Evolutionary conservation across 2,113 vertebrate species (phyloP), one percentile per base, ranked within the genome.

Genomic region (Cheilinus undulatus): DNA sequence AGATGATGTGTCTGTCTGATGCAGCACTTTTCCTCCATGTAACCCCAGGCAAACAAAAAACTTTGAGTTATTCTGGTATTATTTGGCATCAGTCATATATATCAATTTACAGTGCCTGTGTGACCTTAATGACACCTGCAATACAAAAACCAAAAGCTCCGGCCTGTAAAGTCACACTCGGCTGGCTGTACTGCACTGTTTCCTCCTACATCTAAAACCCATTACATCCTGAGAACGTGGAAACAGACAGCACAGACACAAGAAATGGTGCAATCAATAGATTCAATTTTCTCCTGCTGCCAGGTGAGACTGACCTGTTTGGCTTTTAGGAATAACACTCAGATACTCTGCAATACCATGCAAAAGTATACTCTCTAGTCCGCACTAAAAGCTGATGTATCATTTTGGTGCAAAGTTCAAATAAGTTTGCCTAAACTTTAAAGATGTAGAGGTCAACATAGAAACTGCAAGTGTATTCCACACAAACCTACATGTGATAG

Each of bases 211-310:
- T 78, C 69, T 49, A 40, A 58, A 66, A 75, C 48, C 82, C 71
- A 71, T 71, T 80, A 79, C 45, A 42, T 45, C 43, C 20, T 12
- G 6, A 69, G 67, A 74, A 78, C 5, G 8, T 69, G 64, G 46
- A 72, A 65, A 61, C 32, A 77, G 62, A 69, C 78, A 67, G 38
- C 46, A 54, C 71, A 32, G 13, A 46, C 59, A 80, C 57, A 67
- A 80, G 50, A 80, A 86, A 77, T 27, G 51, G 83, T 38, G 46
- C 56, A 63, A 90, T 92, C 86, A 81, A 90, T 91, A 71, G 74
- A 88, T 80, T 69, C 83, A 65, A 87, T 92, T 87, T 90, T 19
- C 66, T 75, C 13, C 48, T 70, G 70, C 62, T 60, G 59, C 66
- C 73, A 73, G 68, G 70, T 62, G 69, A 66, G 52, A 72, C 63